Base-by-base conservation (phyloP, 2,888 invertebrate genomes). In the Druceiella hillmani region DNA sequence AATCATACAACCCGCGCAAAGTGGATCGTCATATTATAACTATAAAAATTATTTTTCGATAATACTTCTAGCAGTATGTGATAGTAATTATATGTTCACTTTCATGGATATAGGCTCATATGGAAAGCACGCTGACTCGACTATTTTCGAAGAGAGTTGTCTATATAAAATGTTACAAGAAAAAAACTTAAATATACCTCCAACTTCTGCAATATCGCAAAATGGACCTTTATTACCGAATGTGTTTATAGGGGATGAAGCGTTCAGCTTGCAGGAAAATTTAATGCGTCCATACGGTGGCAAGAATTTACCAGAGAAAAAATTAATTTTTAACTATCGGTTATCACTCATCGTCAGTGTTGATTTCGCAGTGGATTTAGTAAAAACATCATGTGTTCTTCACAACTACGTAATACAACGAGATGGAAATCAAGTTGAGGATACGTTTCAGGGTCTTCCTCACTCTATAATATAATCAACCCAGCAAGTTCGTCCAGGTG, bases 391-490 rank as follows among this genome's bases (percentile, higher is more conserved):
- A 33, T 48, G 46, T 41, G 46, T 48, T 43, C 33, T 46, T 16
- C 46, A 48, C 27, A 48, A 48, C 46, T 48, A 44, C 28, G 44
- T 48, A 42, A 44, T 42, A 29, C 44, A 47, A 43, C 45, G 43
- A 47, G 47, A 48, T 36, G 43, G 44, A 46, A 32, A 46, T 31
- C 36, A 40, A 40, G 39, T 37, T 13, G 43, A 40, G 28, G 43
- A 43, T 31, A 40, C 40, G 11, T 46, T 49, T 45, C 40, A 48
- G 45, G 46, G 46, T 45, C 43, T 45, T 48, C 5, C 9, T 5
- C 6, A 3, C 13, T 11, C 14, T 24, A n/a, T 48, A 43, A 14
- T 43, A 47, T 38, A 48, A 36, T 41, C 40, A 49, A 45, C 45
- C 29, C 45, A 44, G 44, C 33, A 47, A 34, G 42, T 45, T 48